Evolutionary conservation across 2,797 vertebrate genomes (phyloP), one percentile per base, ranked within the genome.

Genomic region (Anguilla anguilla): DNA sequence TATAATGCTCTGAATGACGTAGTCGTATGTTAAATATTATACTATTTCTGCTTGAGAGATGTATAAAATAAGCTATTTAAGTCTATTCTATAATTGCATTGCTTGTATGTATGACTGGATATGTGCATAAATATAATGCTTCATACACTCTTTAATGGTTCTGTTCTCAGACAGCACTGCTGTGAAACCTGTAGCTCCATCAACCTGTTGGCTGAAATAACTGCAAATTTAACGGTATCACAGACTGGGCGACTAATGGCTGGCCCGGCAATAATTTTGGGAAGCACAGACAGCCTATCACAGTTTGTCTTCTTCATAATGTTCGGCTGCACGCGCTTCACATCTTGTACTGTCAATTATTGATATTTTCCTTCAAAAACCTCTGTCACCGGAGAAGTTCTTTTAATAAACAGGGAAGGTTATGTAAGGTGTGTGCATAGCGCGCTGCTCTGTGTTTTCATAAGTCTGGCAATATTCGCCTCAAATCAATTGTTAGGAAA

Each of bases 191-290:
- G 84, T 85, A 49, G n/a, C 35, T 57, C 46, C 43, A 81, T 46
- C 84, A 82, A 25, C 55, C 72, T 82, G 43, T 53, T 86, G 77
- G 39, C 55, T 35, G 85, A 86, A 83, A 83, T 82, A 53, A 88
- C 39, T 72, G 72, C 59, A 53, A 86, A 86, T 86, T 69, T 86
- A 88, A 88, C 35, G 53, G 55, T 11, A 84, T 84, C 77, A 64
- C 79, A 83, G 85, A 19, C 59, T 28, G 6, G 1, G 64, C 46
- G 57, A 79, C 85, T 86, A 84, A 83, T 83, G 35, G 85, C 85
- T 59, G 83, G 55, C 86, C 57, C 83, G 13, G 31, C 49, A 86
- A 51, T 82, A 59, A 86, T 86, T 86, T 83, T 53, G 51, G 31
- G 88, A 86, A 72, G 79, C 81, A 53, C 74, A 69, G 87, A 43